Percentiles rank a stretch among this genome's conserved stretches.
These are phyloP conservation scores for Crypturellus tataupa DNA, from an alignment of 2,797 vertebrate genomes.

Conservation along the genomic window DNA sequence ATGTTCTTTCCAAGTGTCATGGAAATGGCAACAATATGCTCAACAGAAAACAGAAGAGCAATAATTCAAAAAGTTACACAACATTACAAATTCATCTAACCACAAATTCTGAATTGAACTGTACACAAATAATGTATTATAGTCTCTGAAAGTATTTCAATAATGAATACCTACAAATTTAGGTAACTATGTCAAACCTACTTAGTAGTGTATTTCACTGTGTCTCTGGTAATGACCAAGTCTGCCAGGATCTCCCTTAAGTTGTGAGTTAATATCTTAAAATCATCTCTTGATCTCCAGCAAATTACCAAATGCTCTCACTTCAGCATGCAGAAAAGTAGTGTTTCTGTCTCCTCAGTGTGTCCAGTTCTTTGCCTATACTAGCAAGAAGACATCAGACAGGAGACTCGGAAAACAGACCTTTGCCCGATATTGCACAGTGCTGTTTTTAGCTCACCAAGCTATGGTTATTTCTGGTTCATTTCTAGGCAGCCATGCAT, in stretches of 20 bases:
- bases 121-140: slow-evolving; percentile 45
- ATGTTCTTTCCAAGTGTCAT: slow-evolving; percentile 19
- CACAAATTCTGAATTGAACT: slow-evolving; percentile 36
- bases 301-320: background rate
- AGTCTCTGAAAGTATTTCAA: background rate
- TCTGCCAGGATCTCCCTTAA: background rate
- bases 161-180: background rate
- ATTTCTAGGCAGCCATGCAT: slow-evolving; percentile 45
- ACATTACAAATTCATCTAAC: slow-evolving; percentile 9
- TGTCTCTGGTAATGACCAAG: background rate
- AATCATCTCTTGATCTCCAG: background rate
- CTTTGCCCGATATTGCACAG: background rate
- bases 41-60: slow-evolving; percentile 8
- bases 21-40: slow-evolving; percentile 21
- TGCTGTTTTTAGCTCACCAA: slow-evolving; percentile 55
- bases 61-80: slow-evolving; percentile 26
- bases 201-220: background rate
- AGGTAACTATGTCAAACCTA: background rate
- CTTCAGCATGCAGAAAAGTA: background rate
- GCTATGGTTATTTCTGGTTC: slow-evolving; percentile 43
- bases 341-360: background rate
- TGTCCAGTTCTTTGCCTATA: background rate
- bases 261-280: background rate
- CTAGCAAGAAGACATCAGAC: background rate
- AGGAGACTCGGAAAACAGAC: background rate